Evolutionary conservation across 1,140 invertebrate species (phyloP).

Genomic region (Eufriesea mexicana): DNA sequence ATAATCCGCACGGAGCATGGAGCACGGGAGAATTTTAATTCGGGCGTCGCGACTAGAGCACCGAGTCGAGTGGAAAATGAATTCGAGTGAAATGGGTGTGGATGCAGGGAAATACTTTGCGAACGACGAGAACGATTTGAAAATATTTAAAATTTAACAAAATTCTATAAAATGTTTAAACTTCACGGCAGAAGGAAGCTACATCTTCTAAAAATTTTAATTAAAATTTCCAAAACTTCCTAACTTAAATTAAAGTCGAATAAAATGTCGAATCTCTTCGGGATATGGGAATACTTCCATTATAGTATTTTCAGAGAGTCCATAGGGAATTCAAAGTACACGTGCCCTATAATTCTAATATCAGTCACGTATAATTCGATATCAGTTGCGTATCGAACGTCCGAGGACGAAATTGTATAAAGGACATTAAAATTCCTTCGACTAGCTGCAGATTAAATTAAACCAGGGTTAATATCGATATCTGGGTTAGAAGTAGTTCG

Average conservation of each 20-base stretch:
- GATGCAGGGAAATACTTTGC: not conserved
- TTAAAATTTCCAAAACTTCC: too few species aligned
- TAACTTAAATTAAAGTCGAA: too few species aligned
- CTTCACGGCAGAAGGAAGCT: too few species aligned
- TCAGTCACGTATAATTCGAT: too few species aligned
- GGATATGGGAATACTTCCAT: too few species aligned
- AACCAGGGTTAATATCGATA: not conserved
- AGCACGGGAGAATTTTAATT: constrained; percentile 15
- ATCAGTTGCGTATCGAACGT: not conserved
- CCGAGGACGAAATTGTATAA: not conserved
- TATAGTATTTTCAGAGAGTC: too few species aligned
- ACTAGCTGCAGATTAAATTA: constrained; percentile 1
- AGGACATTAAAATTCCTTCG: not conserved
- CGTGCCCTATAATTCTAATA: not conserved
- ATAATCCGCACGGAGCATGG: constrained; percentile 27
- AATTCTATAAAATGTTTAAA: too few species aligned
- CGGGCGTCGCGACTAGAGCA: not conserved
- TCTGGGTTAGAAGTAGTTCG: not conserved
- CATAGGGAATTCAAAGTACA: not conserved
- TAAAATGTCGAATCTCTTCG: too few species aligned
- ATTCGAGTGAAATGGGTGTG: not conserved
- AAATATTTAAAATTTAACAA: too few species aligned
- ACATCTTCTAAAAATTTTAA: too few species aligned
- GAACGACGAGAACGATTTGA: not conserved
- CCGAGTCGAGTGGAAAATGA: constrained; percentile 3